phyloP scores from a whole-genome alignment of 2,888 invertebrate species.

The Epinotia nisella region DNA sequence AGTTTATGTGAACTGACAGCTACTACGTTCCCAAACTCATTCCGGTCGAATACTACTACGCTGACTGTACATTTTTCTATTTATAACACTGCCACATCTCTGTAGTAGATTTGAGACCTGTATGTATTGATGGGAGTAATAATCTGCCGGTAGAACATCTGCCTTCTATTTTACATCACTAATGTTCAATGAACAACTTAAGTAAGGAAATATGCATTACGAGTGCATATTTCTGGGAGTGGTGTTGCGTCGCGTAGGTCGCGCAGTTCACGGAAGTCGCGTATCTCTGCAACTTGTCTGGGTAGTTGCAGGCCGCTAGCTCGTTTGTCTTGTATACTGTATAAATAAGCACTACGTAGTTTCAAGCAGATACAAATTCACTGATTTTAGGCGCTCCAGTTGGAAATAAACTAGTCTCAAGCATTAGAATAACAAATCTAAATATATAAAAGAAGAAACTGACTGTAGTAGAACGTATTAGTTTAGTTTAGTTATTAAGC shows the following conservation, averaged over 20 bases:
- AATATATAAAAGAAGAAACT: neutral
- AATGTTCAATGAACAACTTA: neutral
- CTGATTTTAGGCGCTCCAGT: neutral
- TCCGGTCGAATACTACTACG: no score
- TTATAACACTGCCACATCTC: no score
- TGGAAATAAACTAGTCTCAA: neutral
- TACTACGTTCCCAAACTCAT: no score
- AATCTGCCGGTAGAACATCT: neutral
- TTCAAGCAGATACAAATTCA: neutral
- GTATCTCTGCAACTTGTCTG: constrained; percentile 13
- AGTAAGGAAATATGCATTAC: neutral
- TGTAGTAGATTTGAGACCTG: no score
- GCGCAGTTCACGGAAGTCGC: neutral
- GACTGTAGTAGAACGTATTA: no score
- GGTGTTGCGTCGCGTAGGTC: neutral
- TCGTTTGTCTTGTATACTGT: constrained; percentile 6
- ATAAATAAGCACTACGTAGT: constrained; percentile 15
- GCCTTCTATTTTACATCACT: neutral
- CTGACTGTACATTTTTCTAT: no score
- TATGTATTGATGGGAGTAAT: neutral
- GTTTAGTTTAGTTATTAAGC: no score
- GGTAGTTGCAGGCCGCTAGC: neutral
- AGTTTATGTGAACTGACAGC: no score
- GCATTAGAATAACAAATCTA: neutral
- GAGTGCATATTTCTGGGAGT: neutral